Base-by-base conservation (phyloP, 2,113 vertebrate species). In the Chamaea fasciata region DNA sequence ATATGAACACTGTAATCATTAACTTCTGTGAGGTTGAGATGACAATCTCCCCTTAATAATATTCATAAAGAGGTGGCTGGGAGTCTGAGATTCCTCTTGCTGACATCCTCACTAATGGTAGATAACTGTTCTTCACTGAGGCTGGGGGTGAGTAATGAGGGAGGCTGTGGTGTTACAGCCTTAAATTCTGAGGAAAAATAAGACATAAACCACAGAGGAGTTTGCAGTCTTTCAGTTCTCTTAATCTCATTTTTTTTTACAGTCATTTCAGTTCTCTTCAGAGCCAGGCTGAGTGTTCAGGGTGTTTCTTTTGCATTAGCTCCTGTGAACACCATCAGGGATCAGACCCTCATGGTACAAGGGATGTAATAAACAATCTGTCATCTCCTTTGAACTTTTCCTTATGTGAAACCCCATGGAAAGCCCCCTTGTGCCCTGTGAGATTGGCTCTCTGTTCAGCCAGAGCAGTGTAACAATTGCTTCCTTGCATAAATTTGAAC, bases 171-270 rank as follows among this genome's bases (percentile, higher is more conserved):
- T 74, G 42, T 41, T 60, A 18, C 4, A 47, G 42, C 47, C 71
- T 57, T 69, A 49, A 77, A 68, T 97, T 94, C 96, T 93, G 62
- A 86, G 63, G 95, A 83, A 92, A 67, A 68, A 42, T 16, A 41
- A 70, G 64, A 18, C 52, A 83, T 62, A 89, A 95, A 92, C 79
- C 85, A 86, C 88, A 78, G 60, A 90, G 22, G 28, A 85, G 15
- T 73, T 94, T 60, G 20, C 35, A 90, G 26, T 64, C 62, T 95
- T 88, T 92, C 64, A 50, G 28, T 56, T 93, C 79, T 94, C 55
- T 64, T 83, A 9, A 59, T 83, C 53, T 71, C 7, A 0, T 12
- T 46, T 31, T 68, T 50, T 69, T 87, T 42, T 6, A 10, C 24
- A 42, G 1, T 65, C 3, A 28, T 73, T 55, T 68, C 2, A 0